A percentile compares a stretch with the other conserved stretches of the same genome.
Conservation (phyloP, 2,888 invertebrate species). For the Drosophila robusta region DNA sequence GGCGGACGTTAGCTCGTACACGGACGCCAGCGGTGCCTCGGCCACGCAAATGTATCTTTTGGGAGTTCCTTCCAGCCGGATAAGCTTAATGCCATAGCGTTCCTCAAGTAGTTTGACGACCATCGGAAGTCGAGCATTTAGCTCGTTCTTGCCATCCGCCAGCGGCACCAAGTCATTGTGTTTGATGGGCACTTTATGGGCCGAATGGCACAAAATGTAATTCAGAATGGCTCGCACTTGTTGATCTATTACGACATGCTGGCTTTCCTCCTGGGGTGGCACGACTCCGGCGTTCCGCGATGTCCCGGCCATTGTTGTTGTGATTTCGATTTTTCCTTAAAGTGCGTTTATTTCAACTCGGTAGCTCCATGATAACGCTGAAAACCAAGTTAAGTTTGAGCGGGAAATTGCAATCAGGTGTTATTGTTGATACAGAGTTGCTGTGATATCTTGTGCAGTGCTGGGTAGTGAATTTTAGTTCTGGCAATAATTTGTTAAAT, state of each 20-base stretch:
- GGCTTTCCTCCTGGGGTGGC: slow-evolving; percentile 1
- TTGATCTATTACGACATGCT: slow-evolving; percentile 15
- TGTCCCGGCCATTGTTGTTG: slow-evolving; percentile 56
- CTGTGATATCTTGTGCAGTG: background rate
- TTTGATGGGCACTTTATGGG: slow-evolving; percentile 58
- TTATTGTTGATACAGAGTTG: slow-evolving; percentile 12
- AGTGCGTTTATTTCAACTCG: too few relatives aligned
- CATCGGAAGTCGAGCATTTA: slow-evolving; percentile 31
- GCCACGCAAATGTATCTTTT: slow-evolving; percentile 61
- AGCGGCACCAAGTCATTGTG: slow-evolving; percentile 39
- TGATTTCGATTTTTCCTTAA: background rate
- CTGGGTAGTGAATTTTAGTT: background rate
- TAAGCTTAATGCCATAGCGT: slow-evolving; percentile 48
- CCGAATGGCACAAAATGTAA: slow-evolving; percentile 54
- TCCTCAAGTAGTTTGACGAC: slow-evolving; percentile 33
- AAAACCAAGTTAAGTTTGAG: slow-evolving; percentile 3
- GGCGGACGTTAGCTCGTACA: slow-evolving; percentile 44
- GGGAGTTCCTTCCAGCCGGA: slow-evolving; percentile 26
- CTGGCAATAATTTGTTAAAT: background rate
- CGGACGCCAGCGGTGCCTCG: slow-evolving; percentile 45
- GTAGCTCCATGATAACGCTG: too few relatives aligned
- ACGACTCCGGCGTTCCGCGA: slow-evolving; percentile 24
- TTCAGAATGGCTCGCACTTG: slow-evolving; percentile 51
- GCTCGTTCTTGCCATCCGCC: slow-evolving; percentile 21
- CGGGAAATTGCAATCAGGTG: slow-evolving; percentile 25